Evolutionary conservation across 2,888 invertebrate species (phyloP).

Genomic region (Caenorhabditis drosophilae): DNA sequence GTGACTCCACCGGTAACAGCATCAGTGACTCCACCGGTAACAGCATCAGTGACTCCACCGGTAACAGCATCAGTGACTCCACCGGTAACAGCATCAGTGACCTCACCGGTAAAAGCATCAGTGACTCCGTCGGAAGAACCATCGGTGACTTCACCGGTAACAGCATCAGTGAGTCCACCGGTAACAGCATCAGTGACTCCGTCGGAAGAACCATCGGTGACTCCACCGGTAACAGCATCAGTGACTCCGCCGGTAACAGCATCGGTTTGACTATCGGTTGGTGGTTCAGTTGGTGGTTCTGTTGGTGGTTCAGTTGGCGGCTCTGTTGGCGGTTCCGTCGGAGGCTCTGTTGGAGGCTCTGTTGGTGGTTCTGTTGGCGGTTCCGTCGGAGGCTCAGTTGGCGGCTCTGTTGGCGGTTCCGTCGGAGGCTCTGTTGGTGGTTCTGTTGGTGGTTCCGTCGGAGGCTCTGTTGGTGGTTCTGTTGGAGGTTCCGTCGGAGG

Average conservation of each 20-base stretch:
- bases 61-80: too few species aligned
- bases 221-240: not conserved
- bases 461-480: conserved; percentile 1
- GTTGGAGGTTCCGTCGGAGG: too few species aligned
- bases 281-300: not conserved
- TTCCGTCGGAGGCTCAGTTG: not conserved
- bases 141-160: not conserved
- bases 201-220: not conserved
- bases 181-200: not conserved
- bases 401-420: conserved; percentile 1
- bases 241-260: not conserved
- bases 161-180: not conserved
- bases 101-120: too few species aligned
- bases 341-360: not conserved
- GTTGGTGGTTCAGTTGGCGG: conserved; percentile 5
- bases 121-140: not conserved
- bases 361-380: conserved; percentile 5
- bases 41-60: too few species aligned
- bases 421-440: not conserved
- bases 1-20: too few species aligned
- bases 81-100: too few species aligned
- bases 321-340: not conserved
- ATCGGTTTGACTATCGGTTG: not conserved
- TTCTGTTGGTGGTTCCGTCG: conserved; percentile 5
- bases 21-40: too few species aligned